These are phyloP conservation scores for Heteropelma amictum DNA, from an alignment of 2,888 invertebrate genomes.

Conservation along the genomic window DNA sequence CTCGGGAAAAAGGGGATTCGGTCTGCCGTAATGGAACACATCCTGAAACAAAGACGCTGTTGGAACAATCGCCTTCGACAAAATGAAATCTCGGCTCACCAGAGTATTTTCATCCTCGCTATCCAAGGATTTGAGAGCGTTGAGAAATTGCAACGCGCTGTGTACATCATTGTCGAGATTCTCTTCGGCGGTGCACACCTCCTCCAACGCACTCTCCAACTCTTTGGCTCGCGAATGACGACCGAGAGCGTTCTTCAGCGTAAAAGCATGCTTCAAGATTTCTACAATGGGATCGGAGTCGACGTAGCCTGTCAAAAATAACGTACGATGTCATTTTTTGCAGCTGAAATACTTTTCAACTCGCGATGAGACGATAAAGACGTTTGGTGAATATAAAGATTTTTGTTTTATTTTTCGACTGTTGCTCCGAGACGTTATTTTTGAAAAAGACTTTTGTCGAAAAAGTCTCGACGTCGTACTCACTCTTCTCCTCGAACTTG, in stretches of 20 bases:
- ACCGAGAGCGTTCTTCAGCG: slow-evolving; percentile 63
- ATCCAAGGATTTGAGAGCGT: slow-evolving; percentile 65
- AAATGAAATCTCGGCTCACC: too few species aligned
- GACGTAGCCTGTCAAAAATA: slow-evolving; percentile 35
- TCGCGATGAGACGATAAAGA: too few species aligned
- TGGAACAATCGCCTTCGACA: too few species aligned
- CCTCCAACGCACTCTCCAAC: slow-evolving; percentile 65
- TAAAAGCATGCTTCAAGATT: slow-evolving; percentile 70
- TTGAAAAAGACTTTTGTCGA: too few species aligned
- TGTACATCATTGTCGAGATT: slow-evolving; percentile 56
- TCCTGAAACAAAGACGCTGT: slow-evolving; percentile 58
- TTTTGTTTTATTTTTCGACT: too few species aligned
- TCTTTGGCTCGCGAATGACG: slow-evolving; percentile 63
- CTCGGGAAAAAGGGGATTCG: slow-evolving; percentile 68
- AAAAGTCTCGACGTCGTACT: slow-evolving; percentile 19
- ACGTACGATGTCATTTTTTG: background rate
- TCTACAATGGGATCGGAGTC: slow-evolving; percentile 69
- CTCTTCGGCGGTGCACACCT: slow-evolving; percentile 49
- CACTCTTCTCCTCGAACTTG: slow-evolving; percentile 44
- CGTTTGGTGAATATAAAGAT: too few species aligned
- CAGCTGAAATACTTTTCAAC: too few species aligned
- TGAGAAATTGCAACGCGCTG: slow-evolving; percentile 66
- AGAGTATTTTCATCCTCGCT: slow-evolving; percentile 53
- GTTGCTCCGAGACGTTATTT: too few species aligned
- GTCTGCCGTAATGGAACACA: slow-evolving; percentile 68